Conservation (phyloP, 2,797 vertebrate species). For the Tragelaphus oryx region DNA sequence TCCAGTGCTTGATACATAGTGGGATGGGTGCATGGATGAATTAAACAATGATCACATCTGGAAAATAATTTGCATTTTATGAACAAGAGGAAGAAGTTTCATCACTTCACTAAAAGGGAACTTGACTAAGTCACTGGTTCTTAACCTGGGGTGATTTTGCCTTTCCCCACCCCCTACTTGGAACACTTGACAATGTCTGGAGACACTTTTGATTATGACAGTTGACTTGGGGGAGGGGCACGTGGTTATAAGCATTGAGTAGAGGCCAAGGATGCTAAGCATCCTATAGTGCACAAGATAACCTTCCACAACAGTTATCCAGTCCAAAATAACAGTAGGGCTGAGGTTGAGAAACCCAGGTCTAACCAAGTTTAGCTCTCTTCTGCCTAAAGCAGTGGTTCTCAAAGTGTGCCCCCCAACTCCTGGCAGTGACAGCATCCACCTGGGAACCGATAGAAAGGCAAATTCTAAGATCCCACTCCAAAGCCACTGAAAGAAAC, state of each 20-base stretch:
- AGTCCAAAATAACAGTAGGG: not conserved
- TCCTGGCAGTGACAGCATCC: not conserved
- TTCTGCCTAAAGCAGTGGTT: not conserved
- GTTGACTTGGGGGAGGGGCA: not conserved
- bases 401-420: not conserved
- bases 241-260: not conserved
- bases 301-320: not conserved
- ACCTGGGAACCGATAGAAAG: slow-evolving; percentile 2
- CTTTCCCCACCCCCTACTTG: not conserved
- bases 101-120: not conserved
- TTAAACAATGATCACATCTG: slow-evolving; percentile 10
- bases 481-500: not conserved
- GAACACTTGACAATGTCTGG: not conserved
- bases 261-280: not conserved
- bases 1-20: not conserved
- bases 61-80: not conserved
- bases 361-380: not conserved
- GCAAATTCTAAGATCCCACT: not conserved
- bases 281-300: not conserved
- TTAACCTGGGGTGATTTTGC: not conserved
- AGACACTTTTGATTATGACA: not conserved
- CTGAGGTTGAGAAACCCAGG: not conserved
- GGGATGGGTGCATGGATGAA: not conserved
- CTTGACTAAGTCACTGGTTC: not conserved
- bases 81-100: not conserved